phyloP scores from a whole-genome alignment of 2,888 invertebrate species.

The Netelia inedita region DNA sequence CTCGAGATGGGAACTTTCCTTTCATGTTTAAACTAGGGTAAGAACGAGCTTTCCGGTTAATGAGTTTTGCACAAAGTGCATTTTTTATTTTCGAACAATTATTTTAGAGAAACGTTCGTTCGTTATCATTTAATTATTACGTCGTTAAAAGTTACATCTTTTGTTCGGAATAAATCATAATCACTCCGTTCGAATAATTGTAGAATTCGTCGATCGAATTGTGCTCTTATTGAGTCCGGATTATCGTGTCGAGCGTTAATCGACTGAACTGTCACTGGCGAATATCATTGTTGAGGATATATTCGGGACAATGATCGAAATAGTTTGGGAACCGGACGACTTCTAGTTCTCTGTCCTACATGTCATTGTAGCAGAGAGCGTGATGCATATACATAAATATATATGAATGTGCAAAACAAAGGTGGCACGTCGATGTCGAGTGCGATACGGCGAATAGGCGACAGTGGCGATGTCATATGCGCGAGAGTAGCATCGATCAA shows the following conservation, averaged over 20 bases:
- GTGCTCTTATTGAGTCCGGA: too few species aligned
- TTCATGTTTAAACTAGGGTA: neutral
- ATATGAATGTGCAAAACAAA: neutral
- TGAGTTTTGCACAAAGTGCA: neutral
- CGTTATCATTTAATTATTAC: too few species aligned
- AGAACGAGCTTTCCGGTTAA: neutral
- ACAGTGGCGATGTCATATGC: conserved; percentile 18
- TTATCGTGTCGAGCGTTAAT: neutral
- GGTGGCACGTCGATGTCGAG: conserved; percentile 36
- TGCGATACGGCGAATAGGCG: conserved; percentile 21
- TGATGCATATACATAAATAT: conserved; percentile 30
- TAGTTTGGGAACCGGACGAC: conserved; percentile 20
- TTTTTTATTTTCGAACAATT: neutral
- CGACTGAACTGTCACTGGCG: neutral
- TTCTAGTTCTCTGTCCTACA: conserved; percentile 46
- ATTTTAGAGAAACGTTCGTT: neutral
- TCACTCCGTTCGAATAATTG: too few species aligned
- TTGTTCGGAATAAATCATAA: too few species aligned
- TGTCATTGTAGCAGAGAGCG: conserved; percentile 9
- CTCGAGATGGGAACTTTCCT: neutral
- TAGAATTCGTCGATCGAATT: too few species aligned
- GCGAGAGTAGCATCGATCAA: conserved; percentile 57
- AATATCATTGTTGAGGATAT: neutral
- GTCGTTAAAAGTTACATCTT: too few species aligned
- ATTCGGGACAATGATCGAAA: conserved; percentile 4